Percentiles rank a stretch among this genome's conserved stretches.
These are phyloP conservation scores for Crotalus viridis DNA, from an alignment of 2,113 vertebrate genomes.

Conservation along the genomic window DNA sequence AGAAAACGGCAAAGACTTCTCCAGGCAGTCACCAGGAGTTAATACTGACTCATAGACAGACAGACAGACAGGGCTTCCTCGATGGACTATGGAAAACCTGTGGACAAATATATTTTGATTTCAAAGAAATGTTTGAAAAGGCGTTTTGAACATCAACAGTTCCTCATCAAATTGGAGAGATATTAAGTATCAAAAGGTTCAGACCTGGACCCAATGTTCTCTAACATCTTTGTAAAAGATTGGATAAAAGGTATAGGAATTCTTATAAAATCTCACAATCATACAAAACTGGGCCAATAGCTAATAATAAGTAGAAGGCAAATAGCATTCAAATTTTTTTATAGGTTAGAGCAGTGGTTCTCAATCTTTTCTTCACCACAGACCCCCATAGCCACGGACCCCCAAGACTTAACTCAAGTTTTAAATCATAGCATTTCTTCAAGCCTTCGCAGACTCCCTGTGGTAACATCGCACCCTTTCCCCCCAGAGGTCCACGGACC, in stretches of 20 bases:
- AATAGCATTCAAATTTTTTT: neutral
- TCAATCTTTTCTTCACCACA: neutral
- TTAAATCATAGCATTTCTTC: neutral
- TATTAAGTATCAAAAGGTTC: neutral
- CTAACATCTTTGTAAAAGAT: neutral
- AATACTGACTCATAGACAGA: neutral
- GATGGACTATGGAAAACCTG: neutral
- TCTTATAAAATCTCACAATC: neutral
- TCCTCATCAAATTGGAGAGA: neutral
- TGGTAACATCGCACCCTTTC: neutral
- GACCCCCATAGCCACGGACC: neutral
- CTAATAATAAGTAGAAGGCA: neutral
- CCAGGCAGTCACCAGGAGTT: neutral
- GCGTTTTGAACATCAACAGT: neutral
- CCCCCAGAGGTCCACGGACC: rapidly evolving
- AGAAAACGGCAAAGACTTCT: neutral
- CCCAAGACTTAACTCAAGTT: neutral
- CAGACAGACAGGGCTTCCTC: neutral
- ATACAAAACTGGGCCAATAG: neutral
- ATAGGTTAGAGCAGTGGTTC: neutral
- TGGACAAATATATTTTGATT: neutral
- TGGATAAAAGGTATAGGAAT: neutral
- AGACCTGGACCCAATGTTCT: neutral
- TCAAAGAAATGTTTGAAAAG: neutral
- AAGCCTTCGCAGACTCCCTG: neutral